Evolutionary conservation across 2,888 invertebrate genomes (phyloP), one percentile per base, ranked within the genome.

Genomic region (Ichneumoninae sp.): DNA sequence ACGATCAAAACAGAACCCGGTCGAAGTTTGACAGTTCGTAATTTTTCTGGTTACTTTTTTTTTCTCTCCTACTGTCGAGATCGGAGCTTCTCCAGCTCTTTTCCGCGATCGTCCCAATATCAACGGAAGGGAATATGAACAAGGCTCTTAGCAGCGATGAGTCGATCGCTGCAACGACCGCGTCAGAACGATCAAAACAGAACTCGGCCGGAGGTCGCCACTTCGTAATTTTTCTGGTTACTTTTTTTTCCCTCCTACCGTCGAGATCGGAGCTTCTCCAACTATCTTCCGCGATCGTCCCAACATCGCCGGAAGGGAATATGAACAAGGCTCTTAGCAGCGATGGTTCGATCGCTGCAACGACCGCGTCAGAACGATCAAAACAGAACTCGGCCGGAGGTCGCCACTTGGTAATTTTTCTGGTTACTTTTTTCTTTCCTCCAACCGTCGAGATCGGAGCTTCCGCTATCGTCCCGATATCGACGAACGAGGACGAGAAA

Each of bases 401-500:
- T 44, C 10, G 13, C 44, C 3, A n/a, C 5, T 33, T 2, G n/a
- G 22, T 26, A 54, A n/a, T 33, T 10, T 54, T 26, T 54, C 10
- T 22, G 19, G 8, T 3, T 54, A 6, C 22, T 22, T 54, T 57
- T 36, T 54, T 57, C 54, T 44, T 22, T 10, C 0, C 22, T 44
- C 33, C n/a, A 1, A n/a, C 22, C n/a, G 19, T 47, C 44, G 47
- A 4, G 26, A 33, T 4, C 26, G 65, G 57, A 72, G 74, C 82
- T 72, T 78, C 40, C 60, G 36, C 65, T 57, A 60, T 72, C 60
- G 77, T 57, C 50, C 44, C 40, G 72, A 71, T 68, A 80, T 80
- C 80, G 74, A 77, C 81, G 81, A 84, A 68, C 82, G 66, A 76
- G 62, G 60, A 78, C 62, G 78, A 78, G 81, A 81, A 80, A 77